These are phyloP conservation scores for Drosophila robusta DNA, from an alignment of 2,888 invertebrate species.

Conservation along the genomic window DNA sequence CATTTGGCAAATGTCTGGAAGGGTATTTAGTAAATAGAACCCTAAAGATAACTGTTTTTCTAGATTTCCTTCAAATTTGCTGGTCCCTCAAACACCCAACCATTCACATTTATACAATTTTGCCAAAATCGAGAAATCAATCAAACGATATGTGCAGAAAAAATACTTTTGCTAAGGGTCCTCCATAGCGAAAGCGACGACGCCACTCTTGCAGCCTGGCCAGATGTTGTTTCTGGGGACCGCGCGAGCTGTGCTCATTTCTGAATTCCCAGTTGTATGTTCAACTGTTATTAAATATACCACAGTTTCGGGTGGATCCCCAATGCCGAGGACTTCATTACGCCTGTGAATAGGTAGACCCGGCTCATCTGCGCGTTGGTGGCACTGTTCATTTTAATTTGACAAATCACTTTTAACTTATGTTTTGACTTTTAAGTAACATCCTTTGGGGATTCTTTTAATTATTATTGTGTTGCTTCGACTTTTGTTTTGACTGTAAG, in stretches of 20 bases:
- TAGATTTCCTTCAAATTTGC: not conserved
- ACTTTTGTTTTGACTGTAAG: not conserved
- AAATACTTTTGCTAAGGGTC: constrained; percentile 1
- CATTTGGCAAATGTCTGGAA: too few relatives aligned
- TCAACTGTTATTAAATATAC: constrained; percentile 39
- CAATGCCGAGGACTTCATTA: not conserved
- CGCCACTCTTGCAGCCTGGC: not conserved
- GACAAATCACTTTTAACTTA: constrained; percentile 70
- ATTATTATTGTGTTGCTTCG: constrained; percentile 55
- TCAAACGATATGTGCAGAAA: not conserved
- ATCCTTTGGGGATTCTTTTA: constrained; percentile 61
- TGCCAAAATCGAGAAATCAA: not conserved
- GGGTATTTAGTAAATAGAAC: too few relatives aligned
- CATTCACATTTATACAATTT: not conserved
- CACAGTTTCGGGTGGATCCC: constrained; percentile 3
- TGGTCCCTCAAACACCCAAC: too few relatives aligned
- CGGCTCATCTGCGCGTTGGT: not conserved
- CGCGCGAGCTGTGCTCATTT: constrained; percentile 3
- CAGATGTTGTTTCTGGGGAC: constrained; percentile 14
- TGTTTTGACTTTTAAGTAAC: constrained; percentile 63
- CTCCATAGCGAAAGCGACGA: not conserved
- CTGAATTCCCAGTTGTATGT: constrained; percentile 47
- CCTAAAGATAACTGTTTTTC: not conserved
- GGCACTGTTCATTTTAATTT: constrained; percentile 53
- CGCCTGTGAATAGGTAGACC: not conserved